phyloP scores from a whole-genome alignment of 2,888 invertebrate species.

The Trisateles emortualis region DNA sequence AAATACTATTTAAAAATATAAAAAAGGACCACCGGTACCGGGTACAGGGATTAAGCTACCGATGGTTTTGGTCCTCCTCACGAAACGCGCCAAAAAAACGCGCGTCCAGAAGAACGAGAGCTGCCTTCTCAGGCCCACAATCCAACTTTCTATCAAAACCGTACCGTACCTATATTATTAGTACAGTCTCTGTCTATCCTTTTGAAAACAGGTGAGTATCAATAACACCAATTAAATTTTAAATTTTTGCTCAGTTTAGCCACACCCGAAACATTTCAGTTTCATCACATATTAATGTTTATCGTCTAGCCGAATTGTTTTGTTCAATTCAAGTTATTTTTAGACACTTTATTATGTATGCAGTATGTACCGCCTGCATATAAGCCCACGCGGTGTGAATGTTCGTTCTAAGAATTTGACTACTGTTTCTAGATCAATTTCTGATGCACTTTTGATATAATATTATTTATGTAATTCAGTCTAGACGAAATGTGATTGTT shows the following conservation, averaged over 20 bases:
- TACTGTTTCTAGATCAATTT: conserved; percentile 4
- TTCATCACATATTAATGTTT: conserved; percentile 34
- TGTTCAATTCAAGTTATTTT: conserved; percentile 28
- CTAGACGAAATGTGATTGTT: conserved; percentile 11
- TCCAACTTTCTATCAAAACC: too few species aligned
- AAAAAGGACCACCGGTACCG: too few species aligned
- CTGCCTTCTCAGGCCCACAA: too few species aligned
- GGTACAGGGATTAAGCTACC: too few species aligned
- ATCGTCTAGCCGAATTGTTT: conserved; percentile 13
- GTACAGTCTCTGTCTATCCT: too few species aligned
- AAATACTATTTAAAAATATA: too few species aligned
- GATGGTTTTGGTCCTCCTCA: too few species aligned
- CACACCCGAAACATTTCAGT: conserved; percentile 24
- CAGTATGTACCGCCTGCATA: conserved; percentile 14
- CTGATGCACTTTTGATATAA: conserved; percentile 13
- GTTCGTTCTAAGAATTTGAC: conserved; percentile 9
- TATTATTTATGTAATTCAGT: conserved; percentile 4
- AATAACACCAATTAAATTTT: too few species aligned
- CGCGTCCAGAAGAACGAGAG: too few species aligned
- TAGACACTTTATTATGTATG: conserved; percentile 17
- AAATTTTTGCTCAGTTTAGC: conserved; percentile 22
- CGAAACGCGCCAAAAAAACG: too few species aligned
- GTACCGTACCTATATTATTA: too few species aligned
- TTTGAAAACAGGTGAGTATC: too few species aligned
- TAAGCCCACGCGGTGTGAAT: conserved; percentile 11